A percentile compares a stretch with the other conserved stretches of the same genome.
These are phyloP conservation scores for Tapirus terrestris DNA, from an alignment of 2,113 vertebrate genomes.

Conservation along the genomic window DNA sequence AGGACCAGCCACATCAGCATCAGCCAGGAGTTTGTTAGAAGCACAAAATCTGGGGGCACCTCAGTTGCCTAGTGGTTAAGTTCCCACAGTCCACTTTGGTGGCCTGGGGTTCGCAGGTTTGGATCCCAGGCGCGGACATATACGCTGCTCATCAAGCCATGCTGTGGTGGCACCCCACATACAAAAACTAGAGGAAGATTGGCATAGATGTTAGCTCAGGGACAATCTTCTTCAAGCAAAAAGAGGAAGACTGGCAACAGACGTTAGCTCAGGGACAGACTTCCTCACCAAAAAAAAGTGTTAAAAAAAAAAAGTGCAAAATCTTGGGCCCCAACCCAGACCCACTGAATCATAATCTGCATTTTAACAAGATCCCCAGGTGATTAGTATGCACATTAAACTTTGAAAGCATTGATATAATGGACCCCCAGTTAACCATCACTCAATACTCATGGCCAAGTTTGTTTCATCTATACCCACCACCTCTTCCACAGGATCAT, in stretches of 20 bases:
- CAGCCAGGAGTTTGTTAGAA: not conserved
- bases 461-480: constrained; percentile 8
- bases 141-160: too few species aligned
- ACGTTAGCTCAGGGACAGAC: too few species aligned
- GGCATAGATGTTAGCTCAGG: too few species aligned
- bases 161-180: too few species aligned
- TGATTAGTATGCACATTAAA: constrained; percentile 23
- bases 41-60: not conserved
- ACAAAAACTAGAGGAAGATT: too few species aligned
- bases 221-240: too few species aligned
- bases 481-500: not conserved
- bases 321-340: not conserved
- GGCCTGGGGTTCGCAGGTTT: too few species aligned
- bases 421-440: not conserved
- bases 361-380: constrained; percentile 39
- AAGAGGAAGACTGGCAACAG: too few species aligned
- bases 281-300: too few species aligned
- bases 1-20: not conserved
- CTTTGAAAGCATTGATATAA: not conserved
- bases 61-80: too few species aligned
- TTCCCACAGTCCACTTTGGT: too few species aligned
- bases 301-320: not conserved
- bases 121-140: too few species aligned
- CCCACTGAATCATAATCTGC: constrained; percentile 5
- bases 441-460: not conserved